Conservation (phyloP, 2,797 vertebrate genomes). For the Pagetopsis macropterus region DNA sequence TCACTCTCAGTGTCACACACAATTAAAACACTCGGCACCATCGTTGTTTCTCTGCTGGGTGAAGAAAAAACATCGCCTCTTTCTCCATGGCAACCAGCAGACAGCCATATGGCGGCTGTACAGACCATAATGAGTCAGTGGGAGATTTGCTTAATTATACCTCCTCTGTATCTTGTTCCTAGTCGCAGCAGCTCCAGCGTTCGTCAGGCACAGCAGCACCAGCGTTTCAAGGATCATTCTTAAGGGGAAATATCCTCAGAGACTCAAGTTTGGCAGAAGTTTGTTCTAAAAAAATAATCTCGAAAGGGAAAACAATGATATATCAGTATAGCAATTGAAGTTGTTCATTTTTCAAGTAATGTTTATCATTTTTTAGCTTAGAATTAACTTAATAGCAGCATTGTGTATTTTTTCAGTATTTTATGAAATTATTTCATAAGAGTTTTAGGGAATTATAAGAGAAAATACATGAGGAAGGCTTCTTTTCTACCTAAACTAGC, state of each 20-base stretch:
- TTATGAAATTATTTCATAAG: background rate
- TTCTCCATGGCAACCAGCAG: constrained; percentile 69
- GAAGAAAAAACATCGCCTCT: constrained; percentile 17
- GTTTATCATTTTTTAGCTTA: background rate
- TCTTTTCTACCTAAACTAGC: background rate
- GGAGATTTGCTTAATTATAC: constrained; percentile 72
- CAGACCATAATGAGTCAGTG: constrained; percentile 70
- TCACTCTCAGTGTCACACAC: constrained; percentile 20
- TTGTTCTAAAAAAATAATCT: background rate
- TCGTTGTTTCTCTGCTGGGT: constrained; percentile 25
- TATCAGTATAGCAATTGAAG: background rate
- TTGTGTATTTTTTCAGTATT: background rate
- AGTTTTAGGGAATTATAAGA: background rate
- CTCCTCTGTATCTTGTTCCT: constrained; percentile 53
- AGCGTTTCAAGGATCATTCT: background rate
- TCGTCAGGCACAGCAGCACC: constrained; percentile 20
- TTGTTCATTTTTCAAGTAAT: background rate
- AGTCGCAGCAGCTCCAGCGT: constrained; percentile 16
- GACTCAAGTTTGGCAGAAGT: background rate
- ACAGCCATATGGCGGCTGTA: constrained; percentile 69
- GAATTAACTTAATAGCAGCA: no score
- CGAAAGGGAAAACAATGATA: background rate
- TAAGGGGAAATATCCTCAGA: background rate
- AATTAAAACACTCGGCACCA: constrained; percentile 36
- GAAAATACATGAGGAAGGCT: background rate